Percentiles rank a stretch among this genome's conserved stretches.
Evolutionary conservation across 2,888 invertebrate species (phyloP).

Genomic region (Arenicola marina): DNA sequence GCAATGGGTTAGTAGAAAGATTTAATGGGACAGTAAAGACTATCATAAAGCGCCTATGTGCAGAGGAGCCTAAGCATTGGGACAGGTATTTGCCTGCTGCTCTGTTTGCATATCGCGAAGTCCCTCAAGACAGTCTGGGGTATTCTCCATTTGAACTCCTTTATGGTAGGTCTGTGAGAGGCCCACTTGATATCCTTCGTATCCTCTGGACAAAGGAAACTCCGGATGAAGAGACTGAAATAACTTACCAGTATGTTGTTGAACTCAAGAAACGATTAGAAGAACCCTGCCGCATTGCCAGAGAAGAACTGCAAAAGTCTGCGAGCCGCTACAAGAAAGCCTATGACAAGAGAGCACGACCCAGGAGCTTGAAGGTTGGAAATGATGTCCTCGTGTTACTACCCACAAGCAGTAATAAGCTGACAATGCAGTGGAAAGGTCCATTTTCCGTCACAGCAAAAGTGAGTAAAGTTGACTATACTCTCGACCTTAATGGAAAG

Average conservation of each 20-base stretch:
- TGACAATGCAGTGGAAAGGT: conserved; percentile 3
- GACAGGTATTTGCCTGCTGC: conserved; percentile 29
- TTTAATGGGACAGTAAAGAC: conserved; percentile 32
- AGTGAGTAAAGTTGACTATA: not conserved
- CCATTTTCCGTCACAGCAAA: not conserved
- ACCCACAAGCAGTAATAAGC: not conserved
- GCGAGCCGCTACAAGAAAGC: not conserved
- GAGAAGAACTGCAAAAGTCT: not conserved
- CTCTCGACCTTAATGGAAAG: not conserved
- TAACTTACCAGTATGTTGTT: not conserved
- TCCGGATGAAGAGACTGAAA: not conserved
- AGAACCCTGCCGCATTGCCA: not conserved
- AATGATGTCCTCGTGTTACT: not conserved
- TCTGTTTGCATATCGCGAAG: conserved; percentile 35
- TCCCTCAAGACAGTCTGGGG: conserved; percentile 25
- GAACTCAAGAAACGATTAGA: not conserved
- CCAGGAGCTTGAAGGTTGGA: not conserved
- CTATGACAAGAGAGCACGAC: conserved; percentile 4
- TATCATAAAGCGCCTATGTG: conserved; percentile 21
- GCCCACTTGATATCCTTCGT: conserved; percentile 31
- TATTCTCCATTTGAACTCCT: conserved; percentile 33
- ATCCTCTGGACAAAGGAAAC: conserved; percentile 21
- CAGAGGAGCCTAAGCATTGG: conserved; percentile 29
- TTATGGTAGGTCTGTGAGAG: conserved; percentile 33
- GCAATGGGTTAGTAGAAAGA: conserved; percentile 29